Percentiles rank a stretch among this genome's conserved stretches.
These are phyloP conservation scores for Serripes groenlandicus DNA, from an alignment of 2,888 invertebrate species.

Conservation along the genomic window DNA sequence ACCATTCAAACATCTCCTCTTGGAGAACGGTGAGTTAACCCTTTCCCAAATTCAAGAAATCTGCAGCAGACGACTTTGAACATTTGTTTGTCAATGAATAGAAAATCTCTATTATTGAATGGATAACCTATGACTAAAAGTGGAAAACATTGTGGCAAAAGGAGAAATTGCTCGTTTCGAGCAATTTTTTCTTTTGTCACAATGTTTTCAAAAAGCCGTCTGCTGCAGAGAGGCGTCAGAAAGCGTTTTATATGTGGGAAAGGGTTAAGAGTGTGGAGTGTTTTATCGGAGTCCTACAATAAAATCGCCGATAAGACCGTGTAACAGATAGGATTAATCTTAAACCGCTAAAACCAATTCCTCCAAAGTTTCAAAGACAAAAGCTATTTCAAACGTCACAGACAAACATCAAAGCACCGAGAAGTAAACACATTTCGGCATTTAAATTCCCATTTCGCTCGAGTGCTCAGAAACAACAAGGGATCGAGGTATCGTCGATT, in stretches of 20 bases:
- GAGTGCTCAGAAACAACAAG: slow-evolving; percentile 32
- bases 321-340: slow-evolving; percentile 24
- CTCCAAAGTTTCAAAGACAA: slow-evolving; percentile 15
- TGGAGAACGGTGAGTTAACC: no score
- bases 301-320: slow-evolving; percentile 14
- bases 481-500: slow-evolving; percentile 39
- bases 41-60: no score
- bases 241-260: background rate
- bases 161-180: no score
- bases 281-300: background rate
- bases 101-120: no score
- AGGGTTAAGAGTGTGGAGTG: background rate
- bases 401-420: slow-evolving; percentile 50
- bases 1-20: no score
- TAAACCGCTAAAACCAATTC: slow-evolving; percentile 15
- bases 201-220: no score
- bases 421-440: slow-evolving; percentile 49
- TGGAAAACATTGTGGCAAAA: no score
- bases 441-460: slow-evolving; percentile 56
- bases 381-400: slow-evolving; percentile 15
- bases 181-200: no score
- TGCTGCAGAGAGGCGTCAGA: no score
- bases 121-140: no score
- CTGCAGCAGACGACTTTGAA: no score
- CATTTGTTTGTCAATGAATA: no score